phyloP scores from a whole-genome alignment of 2,797 vertebrate genomes.

The Crenichthys baileyi region DNA sequence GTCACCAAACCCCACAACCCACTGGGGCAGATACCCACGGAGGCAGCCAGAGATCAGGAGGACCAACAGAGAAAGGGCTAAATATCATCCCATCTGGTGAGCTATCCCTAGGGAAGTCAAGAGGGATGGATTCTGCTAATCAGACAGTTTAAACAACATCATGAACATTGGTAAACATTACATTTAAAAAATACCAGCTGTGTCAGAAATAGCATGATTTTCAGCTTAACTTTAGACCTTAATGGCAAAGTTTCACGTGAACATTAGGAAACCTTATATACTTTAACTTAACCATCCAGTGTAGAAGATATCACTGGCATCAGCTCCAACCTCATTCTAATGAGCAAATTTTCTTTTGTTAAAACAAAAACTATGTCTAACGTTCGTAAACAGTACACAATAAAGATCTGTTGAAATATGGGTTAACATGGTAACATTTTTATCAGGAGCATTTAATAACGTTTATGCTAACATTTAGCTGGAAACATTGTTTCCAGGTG shows the following conservation, averaged over 20 bases:
- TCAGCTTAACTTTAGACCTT: neutral
- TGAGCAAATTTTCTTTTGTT: neutral
- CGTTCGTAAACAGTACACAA: neutral
- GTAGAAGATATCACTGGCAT: too few species aligned
- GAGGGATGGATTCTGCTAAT: too few species aligned
- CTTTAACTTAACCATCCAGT: too few species aligned
- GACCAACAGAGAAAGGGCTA: too few species aligned
- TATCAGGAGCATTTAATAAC: neutral
- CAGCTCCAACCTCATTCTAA: too few species aligned
- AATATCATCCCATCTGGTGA: too few species aligned
- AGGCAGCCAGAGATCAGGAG: too few species aligned
- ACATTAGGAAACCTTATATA: too few species aligned
- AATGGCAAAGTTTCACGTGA: neutral
- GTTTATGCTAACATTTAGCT: slow-evolving; percentile 3
- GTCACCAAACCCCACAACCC: too few species aligned
- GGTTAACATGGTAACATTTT: neutral
- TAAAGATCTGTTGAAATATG: neutral
- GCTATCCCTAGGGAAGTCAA: too few species aligned
- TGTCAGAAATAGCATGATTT: neutral
- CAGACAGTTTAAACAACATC: neutral
- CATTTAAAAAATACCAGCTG: neutral
- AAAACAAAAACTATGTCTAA: neutral
- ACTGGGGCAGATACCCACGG: too few species aligned
- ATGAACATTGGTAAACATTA: neutral
- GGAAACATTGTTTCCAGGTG: neutral